Conservation (phyloP, 2,113 vertebrate genomes). For the Naja naja region DNA sequence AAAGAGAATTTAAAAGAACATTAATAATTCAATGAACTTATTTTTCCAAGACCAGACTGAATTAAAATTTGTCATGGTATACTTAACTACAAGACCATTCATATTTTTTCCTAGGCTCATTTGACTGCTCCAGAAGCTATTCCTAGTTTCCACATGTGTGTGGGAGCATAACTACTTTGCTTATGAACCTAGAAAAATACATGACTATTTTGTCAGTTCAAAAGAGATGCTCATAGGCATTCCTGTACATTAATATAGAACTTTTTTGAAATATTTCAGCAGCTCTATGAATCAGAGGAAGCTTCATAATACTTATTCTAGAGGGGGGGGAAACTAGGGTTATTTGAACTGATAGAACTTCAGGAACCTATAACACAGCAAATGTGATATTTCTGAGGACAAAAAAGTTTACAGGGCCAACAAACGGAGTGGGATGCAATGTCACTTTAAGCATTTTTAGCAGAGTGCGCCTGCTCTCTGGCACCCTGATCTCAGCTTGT, state of each 20-base stretch:
- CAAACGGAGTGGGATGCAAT: not conserved
- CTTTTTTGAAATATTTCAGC: not conserved
- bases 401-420: not conserved
- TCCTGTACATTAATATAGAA: not conserved
- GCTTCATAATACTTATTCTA: not conserved
- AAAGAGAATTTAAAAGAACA: not conserved
- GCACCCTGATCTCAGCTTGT: not conserved
- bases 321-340: not conserved
- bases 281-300: not conserved
- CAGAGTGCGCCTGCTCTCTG: not conserved
- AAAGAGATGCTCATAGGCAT: not conserved
- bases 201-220: not conserved
- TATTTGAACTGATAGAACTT: not conserved
- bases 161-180: not conserved
- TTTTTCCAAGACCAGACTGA: not conserved
- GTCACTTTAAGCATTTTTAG: conserved; percentile 11
- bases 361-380: not conserved
- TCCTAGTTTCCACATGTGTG: not conserved
- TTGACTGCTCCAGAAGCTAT: not conserved
- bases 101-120: not conserved
- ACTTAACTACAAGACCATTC: not conserved
- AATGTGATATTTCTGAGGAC: not conserved
- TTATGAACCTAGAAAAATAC: not conserved
- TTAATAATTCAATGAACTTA: not conserved
- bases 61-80: not conserved